Conservation (phyloP, 1,140 invertebrate species). For the Hypsibius dujardini region DNA sequence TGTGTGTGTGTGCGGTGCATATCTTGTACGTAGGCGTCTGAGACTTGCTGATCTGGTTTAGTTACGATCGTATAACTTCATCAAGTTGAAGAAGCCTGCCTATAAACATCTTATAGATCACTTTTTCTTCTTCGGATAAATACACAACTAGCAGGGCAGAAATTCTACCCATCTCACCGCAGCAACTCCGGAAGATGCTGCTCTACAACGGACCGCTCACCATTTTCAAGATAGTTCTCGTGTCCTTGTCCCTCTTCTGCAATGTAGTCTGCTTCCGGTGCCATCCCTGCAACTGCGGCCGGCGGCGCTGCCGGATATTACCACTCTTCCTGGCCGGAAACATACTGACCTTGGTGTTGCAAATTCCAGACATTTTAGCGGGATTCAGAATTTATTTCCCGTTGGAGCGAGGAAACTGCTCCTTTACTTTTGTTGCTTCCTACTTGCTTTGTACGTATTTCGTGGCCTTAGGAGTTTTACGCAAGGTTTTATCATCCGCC, state of each 20-base stretch:
- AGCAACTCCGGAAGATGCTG: too few relatives aligned
- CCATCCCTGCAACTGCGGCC: slow-evolving; percentile 1
- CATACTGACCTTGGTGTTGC: background rate
- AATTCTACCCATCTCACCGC: too few relatives aligned
- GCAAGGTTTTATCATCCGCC: background rate
- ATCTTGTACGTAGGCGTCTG: too few relatives aligned
- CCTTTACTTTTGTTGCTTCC: background rate
- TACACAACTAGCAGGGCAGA: too few relatives aligned
- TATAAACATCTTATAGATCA: too few relatives aligned
- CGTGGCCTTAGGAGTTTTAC: background rate
- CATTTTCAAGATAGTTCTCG: background rate
- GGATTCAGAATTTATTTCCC: background rate
- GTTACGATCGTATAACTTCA: too few relatives aligned
- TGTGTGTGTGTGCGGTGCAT: too few relatives aligned
- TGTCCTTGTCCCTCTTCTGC: background rate
- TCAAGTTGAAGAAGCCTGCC: too few relatives aligned
- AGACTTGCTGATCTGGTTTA: too few relatives aligned
- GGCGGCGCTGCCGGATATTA: background rate
- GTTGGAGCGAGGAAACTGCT: background rate
- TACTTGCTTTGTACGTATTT: background rate
- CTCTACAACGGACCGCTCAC: background rate
- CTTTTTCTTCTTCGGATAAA: too few relatives aligned
- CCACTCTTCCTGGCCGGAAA: slow-evolving; percentile 9
- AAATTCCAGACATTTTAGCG: background rate
- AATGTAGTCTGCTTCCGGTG: background rate